Evolutionary conservation across 2,113 vertebrate species (phyloP), one percentile per base, ranked within the genome.

Genomic region (Rana temporaria): DNA sequence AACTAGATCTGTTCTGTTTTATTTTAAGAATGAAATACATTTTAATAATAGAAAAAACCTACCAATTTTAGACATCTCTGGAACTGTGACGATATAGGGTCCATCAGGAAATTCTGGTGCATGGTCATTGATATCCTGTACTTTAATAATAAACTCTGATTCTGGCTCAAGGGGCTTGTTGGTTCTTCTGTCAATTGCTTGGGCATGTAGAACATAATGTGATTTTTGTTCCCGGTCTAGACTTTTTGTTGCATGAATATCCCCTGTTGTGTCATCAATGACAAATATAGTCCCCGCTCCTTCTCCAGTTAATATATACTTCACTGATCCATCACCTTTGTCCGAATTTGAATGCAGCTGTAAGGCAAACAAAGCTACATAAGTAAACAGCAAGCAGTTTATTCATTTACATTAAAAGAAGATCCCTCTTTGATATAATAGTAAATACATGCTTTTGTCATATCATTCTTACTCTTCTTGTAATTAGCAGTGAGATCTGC

Each of bases 131-230:
- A 99, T 98, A 85, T 99, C 98, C 85, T 99, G 98, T 2, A 99
- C 97, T 92, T 99, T 99, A 92, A 99, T 99, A 90, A 99, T 99
- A 87, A 99, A 99, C 85, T 99, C 98, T 0, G 97, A 99, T 90
- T 98, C 96, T 0, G 98, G 96, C 79, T 99, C 98, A 0, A 99
- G 94, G 4, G 96, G 96, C 84, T 96, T 96, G 88, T 97, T 96
- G 42, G 97, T 98, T 89, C 96, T 79, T 87, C 96, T 95, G 80
- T 99, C 96, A 84, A 99, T 91, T 53, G 98, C 98, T 84, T 98
- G 97, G 3, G 98, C 98, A 4, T 99, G 97, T 82, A 99, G 92
- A n/a, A 99, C 97, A 22, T 99, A 99, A 88, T 99, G 97, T 1
- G 93, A 90, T 87, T 98, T 99, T 91, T 95, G 96, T 59, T 99